Percentiles rank a stretch among this genome's conserved stretches.
These are phyloP conservation scores for Spondyliosoma cantharus DNA, from an alignment of 2,797 vertebrate genomes.

Conservation along the genomic window DNA sequence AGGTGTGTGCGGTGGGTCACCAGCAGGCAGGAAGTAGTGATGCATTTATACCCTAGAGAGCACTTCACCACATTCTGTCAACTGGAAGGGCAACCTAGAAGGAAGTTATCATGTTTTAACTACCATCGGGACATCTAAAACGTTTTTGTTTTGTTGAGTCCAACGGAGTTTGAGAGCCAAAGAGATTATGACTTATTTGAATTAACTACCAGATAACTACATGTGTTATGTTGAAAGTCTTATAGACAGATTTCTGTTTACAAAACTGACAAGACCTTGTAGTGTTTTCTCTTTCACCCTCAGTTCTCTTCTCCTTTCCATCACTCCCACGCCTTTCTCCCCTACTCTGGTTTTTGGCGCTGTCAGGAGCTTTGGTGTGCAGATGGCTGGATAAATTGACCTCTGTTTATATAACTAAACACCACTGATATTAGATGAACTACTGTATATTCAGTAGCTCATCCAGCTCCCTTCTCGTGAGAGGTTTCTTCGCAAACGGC, in stretches of 20 bases:
- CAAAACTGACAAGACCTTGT: slow-evolving; percentile 18
- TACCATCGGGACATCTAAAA: too few relatives aligned
- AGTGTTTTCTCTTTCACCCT: slow-evolving; percentile 2
- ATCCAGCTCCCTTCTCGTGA: slow-evolving; percentile 16
- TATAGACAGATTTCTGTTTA: slow-evolving; percentile 42
- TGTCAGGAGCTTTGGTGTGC: slow-evolving; percentile 1
- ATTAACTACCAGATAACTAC: slow-evolving; percentile 18
- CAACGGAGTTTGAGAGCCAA: neutral
- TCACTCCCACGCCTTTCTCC: slow-evolving; percentile 10
- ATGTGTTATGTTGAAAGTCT: slow-evolving; percentile 26
- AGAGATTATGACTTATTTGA: slow-evolving; percentile 4
- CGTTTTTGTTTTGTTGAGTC: too few relatives aligned
- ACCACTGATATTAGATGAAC: slow-evolving; percentile 3
- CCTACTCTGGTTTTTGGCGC: neutral
- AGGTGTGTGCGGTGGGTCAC: too few relatives aligned
- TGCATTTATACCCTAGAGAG: too few relatives aligned
- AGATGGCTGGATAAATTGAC: neutral
- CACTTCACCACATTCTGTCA: too few relatives aligned
- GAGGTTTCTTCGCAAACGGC: neutral
- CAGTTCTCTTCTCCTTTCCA: neutral
- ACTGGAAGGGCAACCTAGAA: too few relatives aligned
- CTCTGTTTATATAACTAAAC: slow-evolving; percentile 41
- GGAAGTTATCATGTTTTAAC: too few relatives aligned
- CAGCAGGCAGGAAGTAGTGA: too few relatives aligned
- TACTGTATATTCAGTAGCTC: slow-evolving; percentile 3